Evolutionary conservation across 2,113 vertebrate species (phyloP).

Genomic region (Pangasianodon gigas): DNA sequence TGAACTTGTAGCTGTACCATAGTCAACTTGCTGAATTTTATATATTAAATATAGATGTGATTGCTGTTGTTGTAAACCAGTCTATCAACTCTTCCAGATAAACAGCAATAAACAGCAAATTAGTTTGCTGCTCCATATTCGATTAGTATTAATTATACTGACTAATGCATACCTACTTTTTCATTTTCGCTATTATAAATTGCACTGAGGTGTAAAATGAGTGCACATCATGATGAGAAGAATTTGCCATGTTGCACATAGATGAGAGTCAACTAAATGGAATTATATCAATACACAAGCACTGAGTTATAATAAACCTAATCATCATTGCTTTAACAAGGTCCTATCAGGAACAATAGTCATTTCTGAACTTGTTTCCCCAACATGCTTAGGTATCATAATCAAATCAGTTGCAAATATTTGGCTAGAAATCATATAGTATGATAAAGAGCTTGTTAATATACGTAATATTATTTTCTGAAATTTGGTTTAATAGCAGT

Average conservation of each 20-base stretch:
- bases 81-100: background rate
- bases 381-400: constrained; percentile 21
- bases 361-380: constrained; percentile 29
- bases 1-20: background rate
- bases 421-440: too few relatives aligned
- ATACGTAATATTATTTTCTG: background rate
- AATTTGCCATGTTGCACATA: background rate
- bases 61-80: background rate
- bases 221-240: background rate
- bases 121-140: too few relatives aligned
- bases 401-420: background rate
- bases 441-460: too few relatives aligned
- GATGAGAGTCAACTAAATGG: background rate
- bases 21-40: background rate
- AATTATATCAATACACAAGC: constrained; percentile 19
- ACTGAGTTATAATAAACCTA: constrained; percentile 30
- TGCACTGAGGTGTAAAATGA: background rate
- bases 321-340: constrained; percentile 40
- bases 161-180: background rate
- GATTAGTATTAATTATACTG: background rate
- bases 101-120: background rate
- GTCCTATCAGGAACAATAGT: constrained; percentile 40
- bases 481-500: background rate
- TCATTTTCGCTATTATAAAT: background rate
- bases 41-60: background rate